A percentile compares a stretch with the other conserved stretches of the same genome.
phyloP scores from a whole-genome alignment of 2,113 vertebrate genomes.

The Diadophis punctatus region DNA sequence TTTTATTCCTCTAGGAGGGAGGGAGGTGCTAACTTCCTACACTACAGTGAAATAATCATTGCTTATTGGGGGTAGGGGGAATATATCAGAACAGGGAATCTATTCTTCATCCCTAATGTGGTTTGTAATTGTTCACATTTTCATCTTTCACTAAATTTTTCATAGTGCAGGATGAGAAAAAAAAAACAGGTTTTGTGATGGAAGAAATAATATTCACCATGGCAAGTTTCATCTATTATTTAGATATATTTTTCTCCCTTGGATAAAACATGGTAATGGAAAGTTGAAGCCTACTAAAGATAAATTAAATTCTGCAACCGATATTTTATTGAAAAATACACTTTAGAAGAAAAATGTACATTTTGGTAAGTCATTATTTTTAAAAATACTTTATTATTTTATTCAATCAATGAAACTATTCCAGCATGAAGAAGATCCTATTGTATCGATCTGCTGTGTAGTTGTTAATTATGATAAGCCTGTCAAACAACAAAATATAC shows the following conservation, averaged over 20 bases:
- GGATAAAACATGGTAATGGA: neutral
- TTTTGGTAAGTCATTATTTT: neutral
- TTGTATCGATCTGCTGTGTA: neutral
- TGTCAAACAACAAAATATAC: neutral
- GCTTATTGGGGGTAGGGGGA: neutral
- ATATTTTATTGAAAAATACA: neutral
- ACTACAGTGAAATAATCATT: neutral
- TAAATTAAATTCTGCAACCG: neutral
- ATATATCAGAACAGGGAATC: neutral
- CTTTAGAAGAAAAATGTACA: neutral
- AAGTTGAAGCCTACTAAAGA: neutral
- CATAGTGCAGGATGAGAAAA: neutral
- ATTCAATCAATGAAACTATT: neutral
- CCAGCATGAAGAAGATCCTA: neutral
- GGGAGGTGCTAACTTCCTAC: too few relatives aligned
- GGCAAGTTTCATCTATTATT: neutral
- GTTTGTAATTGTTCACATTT: neutral
- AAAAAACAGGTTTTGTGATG: neutral
- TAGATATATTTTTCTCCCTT: neutral
- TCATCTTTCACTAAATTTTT: neutral
- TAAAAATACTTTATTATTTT: neutral
- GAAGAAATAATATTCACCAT: neutral
- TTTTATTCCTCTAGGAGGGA: too few relatives aligned
- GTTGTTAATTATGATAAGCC: neutral
- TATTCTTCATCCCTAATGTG: neutral